These are phyloP conservation scores for Eulemur macaco DNA, from an alignment of 2,113 vertebrate species.

Conservation along the genomic window DNA sequence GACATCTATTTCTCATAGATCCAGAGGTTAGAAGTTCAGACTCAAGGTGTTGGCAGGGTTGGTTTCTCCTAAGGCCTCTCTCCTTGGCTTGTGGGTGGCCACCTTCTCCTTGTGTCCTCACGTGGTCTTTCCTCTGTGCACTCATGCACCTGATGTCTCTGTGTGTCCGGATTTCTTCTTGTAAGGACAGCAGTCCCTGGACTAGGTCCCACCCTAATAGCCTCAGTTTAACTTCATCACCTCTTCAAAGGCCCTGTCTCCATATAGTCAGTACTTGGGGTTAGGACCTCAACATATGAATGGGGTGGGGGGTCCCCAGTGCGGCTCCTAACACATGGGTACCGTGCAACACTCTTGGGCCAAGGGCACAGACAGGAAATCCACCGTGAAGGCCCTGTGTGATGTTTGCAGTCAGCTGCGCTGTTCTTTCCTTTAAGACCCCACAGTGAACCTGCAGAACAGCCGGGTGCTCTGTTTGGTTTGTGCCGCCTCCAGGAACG, in stretches of 20 bases:
- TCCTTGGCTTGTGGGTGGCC: not conserved
- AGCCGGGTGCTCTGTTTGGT: not conserved
- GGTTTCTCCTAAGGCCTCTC: not conserved
- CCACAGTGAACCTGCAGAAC: not conserved
- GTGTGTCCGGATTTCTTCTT: not conserved
- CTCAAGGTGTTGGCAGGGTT: rapidly evolving
- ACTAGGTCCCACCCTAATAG: rapidly evolving
- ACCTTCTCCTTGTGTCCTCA: not conserved
- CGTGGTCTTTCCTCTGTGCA: not conserved
- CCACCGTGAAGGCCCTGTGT: not conserved
- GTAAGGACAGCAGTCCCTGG: not conserved
- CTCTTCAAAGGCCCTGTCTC: not conserved
- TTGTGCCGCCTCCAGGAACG: not conserved
- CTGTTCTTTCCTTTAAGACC: no score
- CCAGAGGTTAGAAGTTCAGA: not conserved
- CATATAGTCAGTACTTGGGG: not conserved
- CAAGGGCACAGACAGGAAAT: rapidly evolving
- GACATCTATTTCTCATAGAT: rapidly evolving
- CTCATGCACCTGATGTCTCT: rapidly evolving
- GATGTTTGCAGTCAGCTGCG: not conserved
- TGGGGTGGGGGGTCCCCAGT: not conserved
- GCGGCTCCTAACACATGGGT: rapidly evolving
- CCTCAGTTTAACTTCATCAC: not conserved
- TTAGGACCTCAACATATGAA: not conserved
- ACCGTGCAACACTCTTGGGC: not conserved